These are phyloP conservation scores for Drosophila kanapiae DNA, from an alignment of 1,140 invertebrate species.

Conservation along the genomic window DNA sequence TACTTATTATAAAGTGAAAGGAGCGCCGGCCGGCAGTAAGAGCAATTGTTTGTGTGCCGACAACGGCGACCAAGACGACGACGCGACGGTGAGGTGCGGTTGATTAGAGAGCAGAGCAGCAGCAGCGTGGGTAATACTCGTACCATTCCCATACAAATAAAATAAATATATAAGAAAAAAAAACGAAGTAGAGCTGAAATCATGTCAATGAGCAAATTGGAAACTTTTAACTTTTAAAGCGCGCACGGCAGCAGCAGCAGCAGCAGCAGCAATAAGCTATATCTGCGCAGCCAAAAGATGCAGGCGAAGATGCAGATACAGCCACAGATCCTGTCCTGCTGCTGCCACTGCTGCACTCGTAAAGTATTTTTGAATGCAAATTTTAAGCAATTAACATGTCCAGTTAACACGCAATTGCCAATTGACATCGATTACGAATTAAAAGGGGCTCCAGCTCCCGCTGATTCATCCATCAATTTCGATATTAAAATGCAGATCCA, in stretches of 20 bases:
- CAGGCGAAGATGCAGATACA: not conserved
- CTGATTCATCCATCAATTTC: conserved; percentile 22
- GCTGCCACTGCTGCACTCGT: conserved; percentile 4
- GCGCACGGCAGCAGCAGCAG: conserved; percentile 3
- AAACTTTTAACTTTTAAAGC: conserved; percentile 59
- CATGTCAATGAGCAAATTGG: conserved; percentile 75
- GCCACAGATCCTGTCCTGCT: conserved; percentile 13
- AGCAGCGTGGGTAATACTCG: conserved; percentile 43
- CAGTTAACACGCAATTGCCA: conserved; percentile 48
- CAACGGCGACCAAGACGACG: not conserved
- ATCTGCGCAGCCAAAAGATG: not conserved
- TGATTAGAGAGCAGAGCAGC: conserved; percentile 46
- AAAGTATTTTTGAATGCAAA: not conserved
- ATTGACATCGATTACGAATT: conserved; percentile 45
- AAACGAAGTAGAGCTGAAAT: conserved; percentile 42
- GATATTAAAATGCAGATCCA: conserved; percentile 14
- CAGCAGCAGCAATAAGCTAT: not conserved
- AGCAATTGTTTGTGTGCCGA: conserved; percentile 44
- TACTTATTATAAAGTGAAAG: conserved; percentile 72
- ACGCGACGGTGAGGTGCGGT: conserved; percentile 42
- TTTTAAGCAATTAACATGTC: not conserved
- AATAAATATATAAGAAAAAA: conserved; percentile 7
- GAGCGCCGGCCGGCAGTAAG: conserved; percentile 48
- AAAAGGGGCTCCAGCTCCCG: not conserved
- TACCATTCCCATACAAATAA: conserved; percentile 10